Conservation (phyloP, 1,140 invertebrate species). For the Microplitis mediator region DNA sequence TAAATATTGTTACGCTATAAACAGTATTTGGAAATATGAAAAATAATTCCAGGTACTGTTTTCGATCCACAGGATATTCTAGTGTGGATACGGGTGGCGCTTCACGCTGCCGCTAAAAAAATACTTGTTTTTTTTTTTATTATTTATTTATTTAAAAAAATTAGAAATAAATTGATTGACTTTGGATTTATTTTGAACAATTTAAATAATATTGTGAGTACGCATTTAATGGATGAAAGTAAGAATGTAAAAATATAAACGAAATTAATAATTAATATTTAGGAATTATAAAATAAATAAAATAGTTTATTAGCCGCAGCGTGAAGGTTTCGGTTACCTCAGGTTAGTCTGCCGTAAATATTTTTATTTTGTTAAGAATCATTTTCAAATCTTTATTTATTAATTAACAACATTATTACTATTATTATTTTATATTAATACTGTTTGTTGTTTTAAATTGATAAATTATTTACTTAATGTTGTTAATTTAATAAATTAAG, state of each 20-base stretch:
- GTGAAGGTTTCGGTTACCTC: conserved; percentile 56
- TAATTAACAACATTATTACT: not conserved
- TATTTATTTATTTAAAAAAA: not conserved
- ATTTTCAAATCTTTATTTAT: conserved; percentile 11
- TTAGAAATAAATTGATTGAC: not conserved
- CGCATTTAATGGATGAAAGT: not conserved
- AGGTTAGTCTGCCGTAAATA: conserved; percentile 58
- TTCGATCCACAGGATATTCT: conserved; percentile 43
- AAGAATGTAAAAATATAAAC: conserved; percentile 9
- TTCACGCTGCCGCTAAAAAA: conserved; percentile 46
- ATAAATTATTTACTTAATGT: not conserved
- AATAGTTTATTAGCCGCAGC: conserved; percentile 44
- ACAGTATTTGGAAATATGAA: conserved; percentile 5
- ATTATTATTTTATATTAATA: not conserved
- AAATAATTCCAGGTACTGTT: conserved; percentile 28
- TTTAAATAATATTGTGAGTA: too few relatives aligned
- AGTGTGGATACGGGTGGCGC: conserved; percentile 44
- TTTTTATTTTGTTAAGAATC: conserved; percentile 46
- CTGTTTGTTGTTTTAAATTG: not conserved
- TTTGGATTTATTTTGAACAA: not conserved
- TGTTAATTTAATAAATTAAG: not conserved
- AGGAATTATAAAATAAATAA: not conserved
- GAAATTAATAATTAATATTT: not conserved
- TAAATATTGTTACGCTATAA: not conserved
- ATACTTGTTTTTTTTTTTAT: not conserved